Base-by-base conservation (phyloP, 2,888 invertebrate species). In the Notodonta ziczac region DNA sequence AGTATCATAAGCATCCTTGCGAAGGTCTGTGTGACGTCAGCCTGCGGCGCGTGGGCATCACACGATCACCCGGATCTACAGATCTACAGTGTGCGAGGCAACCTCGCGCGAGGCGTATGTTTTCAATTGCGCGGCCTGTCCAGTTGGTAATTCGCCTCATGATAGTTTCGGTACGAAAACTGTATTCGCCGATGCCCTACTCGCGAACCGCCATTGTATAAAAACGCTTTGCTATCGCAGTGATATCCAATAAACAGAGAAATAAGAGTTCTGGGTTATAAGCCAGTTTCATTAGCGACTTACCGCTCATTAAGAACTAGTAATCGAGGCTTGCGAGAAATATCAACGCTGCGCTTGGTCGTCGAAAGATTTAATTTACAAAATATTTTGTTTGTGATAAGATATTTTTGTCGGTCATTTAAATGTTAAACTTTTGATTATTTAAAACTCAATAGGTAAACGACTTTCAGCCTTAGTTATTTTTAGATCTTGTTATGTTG, bases 1-100 rank as follows among this genome's bases (percentile, higher is more conserved):
- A 62, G 68, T 69, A 66, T 61, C 59, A 53, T 61, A 69, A 60
- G 60, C 60, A 65, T 63, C 59, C 66, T 63, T 63, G 69, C 57
- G 60, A 70, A 77, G 73, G 69, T 67, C 72, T 61, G 57, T 48
- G 52, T 74, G 73, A 77, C 72, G 77, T 74, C 72, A 78, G 32
- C 16, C 7, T 32, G 55, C 40, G 62, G 39, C 55, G 65, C 66
- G 68, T 67, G 64, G 66, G 70, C 67, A 67, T 69, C 63, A 59
- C 57, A 59, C 58, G 69, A 70, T 70, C 66, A 73, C 63, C 73
- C 65, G 73, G 63, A 73, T 63, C 65, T 67, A 63, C 61, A 57
- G 63, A 73, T 63, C 65, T 67, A 63, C 61, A 57, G 55, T 14
- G 56, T 57, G 60, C 68, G 68, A 68, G 70, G 70, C 73, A 52